Evolutionary conservation across 1,140 invertebrate species (phyloP).

Genomic region (Agrypnia vestita): DNA sequence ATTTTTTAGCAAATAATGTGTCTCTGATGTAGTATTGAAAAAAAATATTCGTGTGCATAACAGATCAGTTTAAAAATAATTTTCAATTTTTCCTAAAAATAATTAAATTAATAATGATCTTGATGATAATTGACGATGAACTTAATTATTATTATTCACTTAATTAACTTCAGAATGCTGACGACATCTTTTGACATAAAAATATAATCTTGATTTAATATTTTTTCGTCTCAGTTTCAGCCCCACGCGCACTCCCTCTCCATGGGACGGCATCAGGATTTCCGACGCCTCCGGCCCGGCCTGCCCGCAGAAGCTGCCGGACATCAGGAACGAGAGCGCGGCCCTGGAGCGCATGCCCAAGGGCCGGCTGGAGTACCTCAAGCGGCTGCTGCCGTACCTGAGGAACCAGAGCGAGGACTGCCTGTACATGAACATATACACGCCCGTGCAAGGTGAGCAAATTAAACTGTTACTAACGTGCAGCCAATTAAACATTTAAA

Average conservation of each 20-base stretch:
- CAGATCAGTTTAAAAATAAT: too few species aligned
- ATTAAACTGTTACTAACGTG: too few species aligned
- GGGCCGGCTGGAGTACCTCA: conserved; percentile 89
- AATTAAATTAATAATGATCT: too few species aligned
- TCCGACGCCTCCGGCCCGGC: conserved; percentile 88
- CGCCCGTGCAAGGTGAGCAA: conserved; percentile 91
- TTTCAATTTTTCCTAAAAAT: too few species aligned
- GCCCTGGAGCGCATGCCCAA: conserved; percentile 90
- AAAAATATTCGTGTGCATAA: too few species aligned
- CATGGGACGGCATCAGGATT: conserved; percentile 88
- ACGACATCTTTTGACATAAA: too few species aligned
- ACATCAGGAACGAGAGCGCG: conserved; percentile 87
- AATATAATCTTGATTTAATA: not conserved
- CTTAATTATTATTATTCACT: too few species aligned
- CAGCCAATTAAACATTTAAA: too few species aligned
- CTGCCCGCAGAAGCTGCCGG: conserved; percentile 91
- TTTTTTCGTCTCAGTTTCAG: conserved; percentile 79
- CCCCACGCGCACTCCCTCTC: conserved; percentile 89
- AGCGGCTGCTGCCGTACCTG: conserved; percentile 88
- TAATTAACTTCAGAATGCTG: too few species aligned
- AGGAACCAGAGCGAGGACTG: conserved; percentile 97
- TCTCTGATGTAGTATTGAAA: too few species aligned
- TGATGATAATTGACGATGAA: too few species aligned
- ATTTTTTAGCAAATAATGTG: too few species aligned
- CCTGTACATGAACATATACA: conserved; percentile 96